These are phyloP conservation scores for Lathamus discolor DNA, from an alignment of 2,113 vertebrate species.

Conservation along the genomic window DNA sequence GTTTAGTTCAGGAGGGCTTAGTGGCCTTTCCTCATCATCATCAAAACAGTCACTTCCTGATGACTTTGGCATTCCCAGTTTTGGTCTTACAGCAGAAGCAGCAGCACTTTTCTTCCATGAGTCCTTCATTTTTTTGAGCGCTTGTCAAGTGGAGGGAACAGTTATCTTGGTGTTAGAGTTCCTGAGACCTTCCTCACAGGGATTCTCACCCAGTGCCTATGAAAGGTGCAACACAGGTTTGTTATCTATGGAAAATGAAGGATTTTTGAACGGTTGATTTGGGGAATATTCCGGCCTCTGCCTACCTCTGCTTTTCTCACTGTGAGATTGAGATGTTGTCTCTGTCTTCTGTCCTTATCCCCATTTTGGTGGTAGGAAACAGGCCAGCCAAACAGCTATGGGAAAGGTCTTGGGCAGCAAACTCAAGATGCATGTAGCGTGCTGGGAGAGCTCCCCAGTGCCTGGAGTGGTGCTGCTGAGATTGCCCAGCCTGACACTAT, in stretches of 20 bases:
- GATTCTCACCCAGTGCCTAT: not conserved
- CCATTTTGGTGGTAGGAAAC: not conserved
- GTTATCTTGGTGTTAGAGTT: not conserved
- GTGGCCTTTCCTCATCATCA: not conserved
- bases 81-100: not conserved
- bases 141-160: not conserved
- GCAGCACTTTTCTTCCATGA: not conserved
- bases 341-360: not conserved
- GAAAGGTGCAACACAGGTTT: not conserved
- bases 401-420: not conserved
- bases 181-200: not conserved
- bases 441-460: not conserved
- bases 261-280: not conserved
- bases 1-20: not conserved
- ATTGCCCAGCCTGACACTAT: not conserved
- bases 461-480: not conserved
- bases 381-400: not conserved
- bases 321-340: rapidly evolving
- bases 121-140: not conserved
- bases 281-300: not conserved
- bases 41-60: not conserved
- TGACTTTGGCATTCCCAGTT: not conserved
- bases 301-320: not conserved
- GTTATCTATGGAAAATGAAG: not conserved
- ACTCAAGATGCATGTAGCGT: rapidly evolving